phyloP scores from a whole-genome alignment of 2,888 invertebrate genomes.

The Rotaria macrura region DNA sequence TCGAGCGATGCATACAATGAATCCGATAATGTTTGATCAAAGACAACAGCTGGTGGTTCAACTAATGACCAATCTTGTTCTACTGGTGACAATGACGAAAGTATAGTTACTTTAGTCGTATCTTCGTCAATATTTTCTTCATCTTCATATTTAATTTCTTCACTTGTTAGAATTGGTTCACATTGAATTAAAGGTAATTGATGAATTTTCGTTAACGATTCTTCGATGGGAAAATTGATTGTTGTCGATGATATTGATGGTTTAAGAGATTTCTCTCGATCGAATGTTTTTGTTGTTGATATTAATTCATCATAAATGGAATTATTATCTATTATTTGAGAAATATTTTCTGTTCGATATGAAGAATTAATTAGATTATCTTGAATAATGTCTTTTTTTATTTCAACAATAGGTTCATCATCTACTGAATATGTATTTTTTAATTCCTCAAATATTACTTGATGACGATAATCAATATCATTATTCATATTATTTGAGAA shows the following conservation, averaged over 20 bases:
- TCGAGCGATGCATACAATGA: neutral
- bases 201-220: neutral
- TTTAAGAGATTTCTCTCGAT: neutral
- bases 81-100: neutral
- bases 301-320: neutral
- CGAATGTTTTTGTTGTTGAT: neutral
- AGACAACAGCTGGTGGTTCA: neutral
- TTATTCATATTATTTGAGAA: neutral
- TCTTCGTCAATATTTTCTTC: neutral
- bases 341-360: neutral
- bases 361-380: neutral
- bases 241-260: neutral
- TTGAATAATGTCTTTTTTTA: neutral
- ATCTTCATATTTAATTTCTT: neutral
- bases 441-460: neutral
- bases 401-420: neutral
- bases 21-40: slow-evolving; percentile 1
- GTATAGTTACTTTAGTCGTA: neutral
- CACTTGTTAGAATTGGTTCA: neutral
- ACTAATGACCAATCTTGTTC: slow-evolving; percentile 5
- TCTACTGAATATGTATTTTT: neutral
- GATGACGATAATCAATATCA: neutral
- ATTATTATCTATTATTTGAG: neutral
- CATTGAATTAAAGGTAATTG: neutral
- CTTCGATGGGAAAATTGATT: neutral